Conservation (phyloP, 2,888 invertebrate genomes). For the Fragum fragum region DNA sequence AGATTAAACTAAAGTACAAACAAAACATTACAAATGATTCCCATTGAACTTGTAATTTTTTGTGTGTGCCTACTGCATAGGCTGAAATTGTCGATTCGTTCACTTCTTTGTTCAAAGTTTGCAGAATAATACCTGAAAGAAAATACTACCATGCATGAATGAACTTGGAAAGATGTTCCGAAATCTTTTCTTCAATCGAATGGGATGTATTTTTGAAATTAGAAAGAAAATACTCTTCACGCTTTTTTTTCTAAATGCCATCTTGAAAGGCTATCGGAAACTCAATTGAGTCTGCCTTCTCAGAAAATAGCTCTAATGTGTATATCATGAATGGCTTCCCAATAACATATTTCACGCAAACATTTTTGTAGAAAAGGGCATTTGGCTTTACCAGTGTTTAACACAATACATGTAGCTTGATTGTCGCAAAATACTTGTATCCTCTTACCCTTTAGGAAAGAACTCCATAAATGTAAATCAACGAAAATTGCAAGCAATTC, state of each 20-base stretch:
- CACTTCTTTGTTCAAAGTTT: too few relatives aligned
- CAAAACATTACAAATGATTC: too few relatives aligned
- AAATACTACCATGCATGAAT: too few relatives aligned
- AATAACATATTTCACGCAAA: neutral
- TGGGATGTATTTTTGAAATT: too few relatives aligned
- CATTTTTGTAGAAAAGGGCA: neutral
- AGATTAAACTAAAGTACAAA: too few relatives aligned
- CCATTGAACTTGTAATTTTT: too few relatives aligned
- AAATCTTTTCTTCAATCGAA: too few relatives aligned
- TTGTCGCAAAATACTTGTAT: conserved; percentile 1
- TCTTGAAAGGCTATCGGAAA: neutral
- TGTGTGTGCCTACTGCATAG: too few relatives aligned
- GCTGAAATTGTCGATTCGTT: too few relatives aligned
- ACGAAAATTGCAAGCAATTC: neutral
- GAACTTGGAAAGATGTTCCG: too few relatives aligned
- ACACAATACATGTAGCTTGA: neutral
- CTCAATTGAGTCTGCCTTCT: neutral
- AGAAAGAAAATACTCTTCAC: neutral
- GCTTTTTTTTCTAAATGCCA: neutral
- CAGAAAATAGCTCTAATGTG: neutral
- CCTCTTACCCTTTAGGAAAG: neutral
- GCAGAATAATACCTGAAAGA: too few relatives aligned
- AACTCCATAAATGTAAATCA: neutral
- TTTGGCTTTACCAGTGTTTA: neutral
- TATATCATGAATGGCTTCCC: neutral